These are phyloP conservation scores for Drosophila subobscura DNA, from an alignment of 1,140 invertebrate genomes.

Conservation along the genomic window DNA sequence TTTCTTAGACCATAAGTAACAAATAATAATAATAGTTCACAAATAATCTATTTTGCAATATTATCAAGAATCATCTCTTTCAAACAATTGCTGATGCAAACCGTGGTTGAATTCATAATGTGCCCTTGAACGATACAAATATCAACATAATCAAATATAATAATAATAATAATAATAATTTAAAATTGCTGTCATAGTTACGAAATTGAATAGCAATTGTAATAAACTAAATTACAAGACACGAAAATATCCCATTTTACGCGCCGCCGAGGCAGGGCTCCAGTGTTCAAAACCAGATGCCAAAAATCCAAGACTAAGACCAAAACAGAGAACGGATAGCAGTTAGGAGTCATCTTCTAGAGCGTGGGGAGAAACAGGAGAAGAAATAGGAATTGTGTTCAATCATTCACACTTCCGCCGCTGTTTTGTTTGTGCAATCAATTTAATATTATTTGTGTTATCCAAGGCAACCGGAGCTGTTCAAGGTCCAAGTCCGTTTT, in stretches of 20 bases:
- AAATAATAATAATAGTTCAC: no score
- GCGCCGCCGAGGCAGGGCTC: conserved; percentile 50
- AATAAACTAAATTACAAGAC: conserved; percentile 71
- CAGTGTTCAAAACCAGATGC: conserved; percentile 32
- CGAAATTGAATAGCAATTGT: conserved; percentile 57
- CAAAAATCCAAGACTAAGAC: conserved; percentile 14
- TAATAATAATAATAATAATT: conserved; percentile 25
- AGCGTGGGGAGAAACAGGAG: conserved; percentile 25
- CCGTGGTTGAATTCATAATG: background rate
- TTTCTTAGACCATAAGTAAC: no score
- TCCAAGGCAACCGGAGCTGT: conserved; percentile 32
- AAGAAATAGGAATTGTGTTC: conserved; percentile 70
- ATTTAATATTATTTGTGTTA: conserved; percentile 81
- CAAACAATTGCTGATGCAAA: background rate
- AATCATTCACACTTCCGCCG: conserved; percentile 80
- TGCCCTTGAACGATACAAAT: conserved; percentile 14
- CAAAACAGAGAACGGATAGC: conserved; percentile 36
- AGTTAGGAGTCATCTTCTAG: conserved; percentile 38
- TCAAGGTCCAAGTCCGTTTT: conserved; percentile 36
- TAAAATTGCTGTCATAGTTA: conserved; percentile 28
- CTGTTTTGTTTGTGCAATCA: conserved; percentile 80
- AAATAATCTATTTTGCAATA: no score
- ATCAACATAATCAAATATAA: conserved; percentile 36
- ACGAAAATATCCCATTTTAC: conserved; percentile 63
- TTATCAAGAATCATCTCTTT: no score